A percentile compares a stretch with the other conserved stretches of the same genome.
Conservation (phyloP, 2,113 vertebrate species). For the Elephantulus edwardii region DNA sequence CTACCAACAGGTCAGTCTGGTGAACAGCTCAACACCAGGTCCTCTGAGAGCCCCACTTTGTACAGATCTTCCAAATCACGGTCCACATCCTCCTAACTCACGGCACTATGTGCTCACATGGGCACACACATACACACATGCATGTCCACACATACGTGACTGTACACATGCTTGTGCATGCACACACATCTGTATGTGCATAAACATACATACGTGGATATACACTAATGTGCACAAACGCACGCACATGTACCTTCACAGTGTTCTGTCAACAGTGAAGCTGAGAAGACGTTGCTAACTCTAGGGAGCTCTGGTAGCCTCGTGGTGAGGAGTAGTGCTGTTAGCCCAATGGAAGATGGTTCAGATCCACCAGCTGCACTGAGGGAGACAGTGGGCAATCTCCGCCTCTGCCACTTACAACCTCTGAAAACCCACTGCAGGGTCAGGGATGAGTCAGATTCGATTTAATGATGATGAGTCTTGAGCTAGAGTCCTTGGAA, state of each 20-base stretch:
- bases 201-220: not conserved
- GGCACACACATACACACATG: accelerated
- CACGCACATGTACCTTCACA: not conserved
- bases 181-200: accelerated
- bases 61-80: not conserved
- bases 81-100: no score
- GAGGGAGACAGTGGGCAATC: no score
- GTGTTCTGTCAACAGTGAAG: not conserved
- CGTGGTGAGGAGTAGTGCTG: no score
- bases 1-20: not conserved
- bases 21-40: not conserved
- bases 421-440: no score
- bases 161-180: not conserved
- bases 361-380: no score
- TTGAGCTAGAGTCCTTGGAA: no score
- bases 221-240: not conserved
- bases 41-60: not conserved
- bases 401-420: no score
- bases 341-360: no score
- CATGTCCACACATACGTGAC: accelerated
- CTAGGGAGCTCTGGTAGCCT: no score
- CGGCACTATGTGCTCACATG: no score
- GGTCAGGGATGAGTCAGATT: no score
- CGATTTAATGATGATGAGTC: no score
- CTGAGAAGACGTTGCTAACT: not conserved